phyloP scores from a whole-genome alignment of 2,888 invertebrate genomes.

The Nezara viridula region DNA sequence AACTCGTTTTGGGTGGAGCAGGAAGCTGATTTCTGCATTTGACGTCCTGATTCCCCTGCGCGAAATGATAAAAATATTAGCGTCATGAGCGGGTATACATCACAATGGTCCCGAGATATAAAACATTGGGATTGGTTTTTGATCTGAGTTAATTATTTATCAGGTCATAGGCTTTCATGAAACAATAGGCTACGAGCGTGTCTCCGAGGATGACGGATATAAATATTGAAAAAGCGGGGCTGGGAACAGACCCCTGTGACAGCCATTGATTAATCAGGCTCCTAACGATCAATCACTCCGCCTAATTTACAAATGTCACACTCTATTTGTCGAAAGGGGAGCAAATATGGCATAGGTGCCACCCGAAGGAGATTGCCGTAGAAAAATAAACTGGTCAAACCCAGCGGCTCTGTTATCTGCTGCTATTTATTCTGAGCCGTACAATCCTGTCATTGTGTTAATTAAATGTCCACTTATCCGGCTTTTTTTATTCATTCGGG shows the following conservation, averaged over 20 bases:
- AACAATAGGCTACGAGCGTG: conserved; percentile 46
- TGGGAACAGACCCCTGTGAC: conserved; percentile 52
- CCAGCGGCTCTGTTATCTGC: conserved; percentile 30
- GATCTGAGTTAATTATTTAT: conserved; percentile 58
- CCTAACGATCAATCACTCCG: conserved; percentile 56
- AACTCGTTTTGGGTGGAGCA: not conserved
- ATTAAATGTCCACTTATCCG: conserved; percentile 60
- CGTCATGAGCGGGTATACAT: not conserved
- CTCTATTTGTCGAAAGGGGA: conserved; percentile 57
- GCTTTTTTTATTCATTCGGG: conserved; percentile 31
- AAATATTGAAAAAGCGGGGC: conserved; percentile 59
- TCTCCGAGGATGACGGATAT: conserved; percentile 53
- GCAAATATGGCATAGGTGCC: conserved; percentile 55
- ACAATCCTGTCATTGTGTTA: conserved; percentile 58
- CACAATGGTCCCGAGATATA: conserved; percentile 40
- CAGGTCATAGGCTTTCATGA: conserved; percentile 55
- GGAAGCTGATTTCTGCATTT: conserved; percentile 36
- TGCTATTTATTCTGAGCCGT: conserved; percentile 54
- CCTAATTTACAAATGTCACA: conserved; percentile 61
- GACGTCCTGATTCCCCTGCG: not conserved
- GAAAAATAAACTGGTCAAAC: conserved; percentile 26
- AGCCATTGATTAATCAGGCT: conserved; percentile 55
- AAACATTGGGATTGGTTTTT: conserved; percentile 58
- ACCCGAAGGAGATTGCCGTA: conserved; percentile 24
- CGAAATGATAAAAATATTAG: conserved; percentile 48